Evolutionary conservation across 2,888 invertebrate genomes (phyloP), one percentile per base, ranked within the genome.

Genomic region (Metalampra italica): DNA sequence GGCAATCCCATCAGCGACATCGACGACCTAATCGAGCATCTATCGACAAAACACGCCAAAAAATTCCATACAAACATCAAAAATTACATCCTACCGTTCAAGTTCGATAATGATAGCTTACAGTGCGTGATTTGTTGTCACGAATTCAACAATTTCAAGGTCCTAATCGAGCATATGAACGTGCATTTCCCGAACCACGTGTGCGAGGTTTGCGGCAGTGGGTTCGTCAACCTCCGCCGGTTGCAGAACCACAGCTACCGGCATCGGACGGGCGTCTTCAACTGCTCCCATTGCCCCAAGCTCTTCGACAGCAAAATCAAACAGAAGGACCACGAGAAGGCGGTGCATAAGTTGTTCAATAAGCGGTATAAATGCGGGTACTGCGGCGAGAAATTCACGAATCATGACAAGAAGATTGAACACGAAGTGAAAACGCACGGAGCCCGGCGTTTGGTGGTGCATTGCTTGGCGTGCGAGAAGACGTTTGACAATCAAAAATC

Each of bases 401-500:
- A 85, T 59, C 85, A 87, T 29, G 71, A 76, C 0, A 81, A 80
- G 62, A 86, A 83, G 46, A 73, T 79, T 12, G 69, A 69, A 0
- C 87, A 88, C 12, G 79, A 81, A 50, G 78, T 74, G 0, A 73
- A 71, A 29, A 43, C 67, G 1, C 87, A 88, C 13, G 86, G 86
- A 0, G 78, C 78, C 0, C 80, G 78, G 45, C 77, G 82, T 1
- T 57, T 78, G 0, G 74, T 82, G 0, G 65, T 88, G 7, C 71
- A 72, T 4, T 91, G 91, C 47, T 75, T 78, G 12, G 82, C 89
- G 0, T 91, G 91, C 51, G 81, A 81, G 0, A 87, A 81, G 51
- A 74, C 69, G 0, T 91, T 90, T 55, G 78, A 81, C 32, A 90
- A 90, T 50, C 89, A 90, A 37, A 79, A 89, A 22, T 71, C 90